Evolutionary conservation across 1,140 invertebrate genomes (phyloP).

Genomic region (Monomorium pharaonis): DNA sequence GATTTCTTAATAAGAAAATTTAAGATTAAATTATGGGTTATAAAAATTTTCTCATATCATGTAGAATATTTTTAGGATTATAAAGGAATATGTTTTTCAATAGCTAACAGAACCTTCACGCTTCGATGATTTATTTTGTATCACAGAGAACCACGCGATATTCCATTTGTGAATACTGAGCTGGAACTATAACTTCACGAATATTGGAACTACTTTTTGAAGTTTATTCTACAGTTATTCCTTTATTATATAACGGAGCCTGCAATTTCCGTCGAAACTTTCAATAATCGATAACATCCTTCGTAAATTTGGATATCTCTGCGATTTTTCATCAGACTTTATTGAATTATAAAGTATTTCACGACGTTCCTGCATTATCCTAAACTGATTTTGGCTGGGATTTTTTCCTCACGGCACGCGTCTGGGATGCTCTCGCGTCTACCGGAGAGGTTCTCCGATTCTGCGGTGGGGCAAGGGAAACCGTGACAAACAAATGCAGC

Average conservation of each 20-base stretch:
- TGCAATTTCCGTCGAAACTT: slow-evolving; percentile 6
- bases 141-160: neutral
- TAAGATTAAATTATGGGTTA: neutral
- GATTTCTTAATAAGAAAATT: neutral
- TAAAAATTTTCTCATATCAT: neutral
- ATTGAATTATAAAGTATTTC: neutral
- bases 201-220: neutral
- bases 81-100: neutral
- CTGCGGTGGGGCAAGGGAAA: slow-evolving; percentile 34
- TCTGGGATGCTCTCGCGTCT: slow-evolving; percentile 50
- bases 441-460: slow-evolving; percentile 36
- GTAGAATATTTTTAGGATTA: neutral
- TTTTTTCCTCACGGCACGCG: slow-evolving; percentile 48
- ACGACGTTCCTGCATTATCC: slow-evolving; percentile 27
- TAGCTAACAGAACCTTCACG: neutral
- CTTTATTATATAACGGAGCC: neutral
- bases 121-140: neutral
- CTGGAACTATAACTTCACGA: neutral
- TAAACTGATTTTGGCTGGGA: slow-evolving; percentile 62
- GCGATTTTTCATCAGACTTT: neutral
- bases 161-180: neutral
- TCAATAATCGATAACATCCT: slow-evolving; percentile 12
- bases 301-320: slow-evolving; percentile 5
- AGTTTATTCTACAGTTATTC: neutral
- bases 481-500: slow-evolving; percentile 83